phyloP scores from a whole-genome alignment of 2,888 invertebrate genomes.

The Nemurella pictetii region DNA sequence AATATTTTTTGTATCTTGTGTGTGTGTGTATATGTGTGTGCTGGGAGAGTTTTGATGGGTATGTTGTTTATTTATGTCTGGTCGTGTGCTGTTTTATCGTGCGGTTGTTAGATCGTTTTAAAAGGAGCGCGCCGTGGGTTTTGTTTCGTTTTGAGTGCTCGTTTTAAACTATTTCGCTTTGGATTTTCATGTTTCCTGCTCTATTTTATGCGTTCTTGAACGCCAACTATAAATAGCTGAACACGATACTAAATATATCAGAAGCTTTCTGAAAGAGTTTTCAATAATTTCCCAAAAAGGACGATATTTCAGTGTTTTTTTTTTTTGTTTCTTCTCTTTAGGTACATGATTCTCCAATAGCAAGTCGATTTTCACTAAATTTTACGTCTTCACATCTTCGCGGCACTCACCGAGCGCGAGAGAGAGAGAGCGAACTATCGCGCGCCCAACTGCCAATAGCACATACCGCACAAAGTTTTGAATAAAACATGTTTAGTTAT shows the following conservation, averaged over 20 bases:
- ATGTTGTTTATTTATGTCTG: background rate
- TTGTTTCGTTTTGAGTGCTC: background rate
- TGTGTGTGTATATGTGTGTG: too few species aligned
- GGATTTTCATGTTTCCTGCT: background rate
- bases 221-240: conserved; percentile 1
- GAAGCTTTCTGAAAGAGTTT: background rate
- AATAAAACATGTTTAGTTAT: conserved; percentile 23
- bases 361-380: background rate
- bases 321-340: background rate
- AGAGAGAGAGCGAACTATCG: background rate
- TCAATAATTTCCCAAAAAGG: background rate
- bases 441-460: background rate
- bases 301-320: background rate
- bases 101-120: background rate
- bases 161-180: background rate
- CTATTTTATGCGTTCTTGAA: background rate
- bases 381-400: background rate
- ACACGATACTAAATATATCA: background rate
- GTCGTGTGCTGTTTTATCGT: background rate
- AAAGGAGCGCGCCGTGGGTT: background rate
- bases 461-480: conserved; percentile 4
- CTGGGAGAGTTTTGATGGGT: background rate
- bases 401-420: background rate
- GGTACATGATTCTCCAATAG: background rate
- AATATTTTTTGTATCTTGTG: background rate